Conservation (phyloP, 2,113 vertebrate species). For the Phoxinus phoxinus region DNA sequence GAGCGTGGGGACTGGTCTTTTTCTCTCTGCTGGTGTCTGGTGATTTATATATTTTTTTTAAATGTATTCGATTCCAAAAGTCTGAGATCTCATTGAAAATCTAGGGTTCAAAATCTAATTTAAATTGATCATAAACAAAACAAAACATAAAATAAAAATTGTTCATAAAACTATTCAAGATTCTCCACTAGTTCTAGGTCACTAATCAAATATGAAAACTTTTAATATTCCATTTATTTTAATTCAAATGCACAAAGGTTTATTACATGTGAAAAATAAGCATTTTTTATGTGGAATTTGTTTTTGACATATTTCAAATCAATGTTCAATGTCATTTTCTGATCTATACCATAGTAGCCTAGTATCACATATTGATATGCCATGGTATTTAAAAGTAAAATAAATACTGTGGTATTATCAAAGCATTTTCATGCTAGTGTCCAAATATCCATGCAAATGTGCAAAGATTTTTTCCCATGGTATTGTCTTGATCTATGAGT, state of each 20-base stretch:
- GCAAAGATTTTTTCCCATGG: neutral
- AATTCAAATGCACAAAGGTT: neutral
- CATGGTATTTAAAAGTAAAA: neutral
- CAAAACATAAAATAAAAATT: no score
- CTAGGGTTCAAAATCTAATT: neutral
- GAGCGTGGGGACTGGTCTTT: neutral
- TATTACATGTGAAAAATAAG: neutral
- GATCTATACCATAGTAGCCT: neutral
- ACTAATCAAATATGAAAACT: neutral
- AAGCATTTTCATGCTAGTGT: neutral
- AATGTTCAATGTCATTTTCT: neutral
- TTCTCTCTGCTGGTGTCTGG: neutral
- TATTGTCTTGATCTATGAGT: neutral
- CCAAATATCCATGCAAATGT: neutral
- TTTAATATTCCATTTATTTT: neutral
- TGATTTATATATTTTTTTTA: no score
- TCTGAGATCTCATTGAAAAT: neutral
- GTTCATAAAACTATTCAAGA: neutral
- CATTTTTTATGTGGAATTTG: neutral
- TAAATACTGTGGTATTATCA: neutral
- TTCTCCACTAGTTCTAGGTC: neutral
- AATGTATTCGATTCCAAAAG: no score
- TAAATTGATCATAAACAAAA: neutral
- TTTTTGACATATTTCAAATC: neutral
- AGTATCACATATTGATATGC: neutral